phyloP scores from a whole-genome alignment of 1,140 invertebrate genomes.

The Zeugodacus cucurbitae region DNA sequence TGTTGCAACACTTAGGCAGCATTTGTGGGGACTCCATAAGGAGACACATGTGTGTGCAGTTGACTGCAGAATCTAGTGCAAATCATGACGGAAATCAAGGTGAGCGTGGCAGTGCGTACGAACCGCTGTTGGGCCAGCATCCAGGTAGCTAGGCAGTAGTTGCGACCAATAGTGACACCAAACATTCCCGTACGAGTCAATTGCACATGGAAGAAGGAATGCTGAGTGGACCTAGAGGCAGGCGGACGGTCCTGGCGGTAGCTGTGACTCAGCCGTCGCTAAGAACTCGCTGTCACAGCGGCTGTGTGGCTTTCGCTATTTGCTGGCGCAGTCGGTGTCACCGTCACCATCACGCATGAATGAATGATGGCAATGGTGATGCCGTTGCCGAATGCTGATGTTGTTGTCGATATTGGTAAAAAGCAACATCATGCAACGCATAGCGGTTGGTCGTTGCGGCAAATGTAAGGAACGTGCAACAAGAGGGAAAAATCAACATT shows the following conservation, averaged over 20 bases:
- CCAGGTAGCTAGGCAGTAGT: not conserved
- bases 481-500: not conserved
- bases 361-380: slow-evolving; percentile 38
- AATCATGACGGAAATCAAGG: slow-evolving; percentile 36
- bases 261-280: not conserved
- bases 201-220: not conserved
- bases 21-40: not conserved
- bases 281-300: not conserved
- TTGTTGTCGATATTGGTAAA: slow-evolving; percentile 35
- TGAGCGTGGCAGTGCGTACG: slow-evolving; percentile 19
- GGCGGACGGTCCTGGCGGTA: not conserved
- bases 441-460: not conserved
- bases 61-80: not conserved
- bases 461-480: not conserved
- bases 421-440: slow-evolving; percentile 18
- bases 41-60: not conserved
- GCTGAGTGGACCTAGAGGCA: no score
- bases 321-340: slow-evolving; percentile 8
- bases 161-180: not conserved
- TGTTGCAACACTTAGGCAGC: slow-evolving; percentile 18
- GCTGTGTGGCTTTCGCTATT: not conserved
- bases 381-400: not conserved
- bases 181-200: not conserved
- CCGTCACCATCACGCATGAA: slow-evolving; percentile 35
- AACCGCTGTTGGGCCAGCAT: not conserved